These are phyloP conservation scores for Diarsia mendica DNA, from an alignment of 2,888 invertebrate genomes.

Conservation along the genomic window DNA sequence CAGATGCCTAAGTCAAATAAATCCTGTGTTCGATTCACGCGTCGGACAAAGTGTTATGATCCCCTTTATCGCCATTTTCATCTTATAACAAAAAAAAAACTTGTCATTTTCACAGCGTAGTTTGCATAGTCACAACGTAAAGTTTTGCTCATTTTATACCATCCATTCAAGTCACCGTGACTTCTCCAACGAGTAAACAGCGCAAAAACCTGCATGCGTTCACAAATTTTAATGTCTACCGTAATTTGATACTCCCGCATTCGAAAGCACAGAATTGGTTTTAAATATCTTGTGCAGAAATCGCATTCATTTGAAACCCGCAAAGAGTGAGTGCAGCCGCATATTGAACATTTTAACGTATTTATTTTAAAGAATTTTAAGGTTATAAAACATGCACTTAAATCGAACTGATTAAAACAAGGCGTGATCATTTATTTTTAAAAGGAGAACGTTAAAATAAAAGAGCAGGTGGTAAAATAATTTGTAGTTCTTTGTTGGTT, in stretches of 20 bases:
- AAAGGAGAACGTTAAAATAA: background rate
- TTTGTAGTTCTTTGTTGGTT: background rate
- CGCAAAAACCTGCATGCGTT: constrained; percentile 42
- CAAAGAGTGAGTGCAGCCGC: background rate
- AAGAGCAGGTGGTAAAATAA: background rate
- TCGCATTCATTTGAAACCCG: background rate
- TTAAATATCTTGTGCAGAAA: constrained; percentile 24
- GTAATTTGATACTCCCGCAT: constrained; percentile 30
- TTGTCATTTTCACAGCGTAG: background rate
- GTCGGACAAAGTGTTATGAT: too few relatives aligned
- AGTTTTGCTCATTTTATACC: constrained; percentile 15
- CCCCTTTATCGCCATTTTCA: background rate
- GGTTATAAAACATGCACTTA: background rate
- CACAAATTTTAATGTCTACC: constrained; percentile 26
- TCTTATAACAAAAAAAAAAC: background rate
- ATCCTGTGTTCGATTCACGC: too few relatives aligned
- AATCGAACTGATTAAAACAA: background rate
- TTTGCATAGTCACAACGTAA: constrained; percentile 4
- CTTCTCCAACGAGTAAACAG: constrained; percentile 1
- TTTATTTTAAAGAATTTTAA: constrained; percentile 5
- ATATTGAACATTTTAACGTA: background rate
- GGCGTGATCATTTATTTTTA: background rate
- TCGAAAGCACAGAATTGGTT: constrained; percentile 33
- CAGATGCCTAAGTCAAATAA: background rate
- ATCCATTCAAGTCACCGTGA: constrained; percentile 32